Evolutionary conservation across 2,797 vertebrate species (phyloP).

Genomic region (Crax fasciolata): DNA sequence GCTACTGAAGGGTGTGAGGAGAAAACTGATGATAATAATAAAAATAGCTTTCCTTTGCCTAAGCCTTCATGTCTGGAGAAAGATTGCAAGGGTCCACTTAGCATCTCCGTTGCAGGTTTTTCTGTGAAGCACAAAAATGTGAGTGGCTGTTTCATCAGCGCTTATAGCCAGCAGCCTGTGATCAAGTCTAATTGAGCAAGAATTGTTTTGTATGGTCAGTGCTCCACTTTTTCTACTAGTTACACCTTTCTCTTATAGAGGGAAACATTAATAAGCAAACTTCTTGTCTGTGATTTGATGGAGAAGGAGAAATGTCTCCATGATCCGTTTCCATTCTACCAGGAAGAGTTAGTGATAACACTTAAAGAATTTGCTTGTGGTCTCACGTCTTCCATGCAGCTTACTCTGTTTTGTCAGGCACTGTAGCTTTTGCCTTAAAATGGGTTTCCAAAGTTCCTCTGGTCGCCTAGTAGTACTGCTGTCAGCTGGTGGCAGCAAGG

Average conservation of each 20-base stretch:
- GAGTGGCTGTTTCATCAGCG: neutral
- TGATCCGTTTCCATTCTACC: neutral
- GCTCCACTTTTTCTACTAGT: neutral
- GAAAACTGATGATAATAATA: neutral
- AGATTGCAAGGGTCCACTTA: neutral
- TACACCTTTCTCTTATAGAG: neutral
- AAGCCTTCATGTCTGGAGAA: neutral
- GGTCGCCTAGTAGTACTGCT: fast-evolving
- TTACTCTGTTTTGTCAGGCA: neutral
- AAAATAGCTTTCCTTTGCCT: neutral
- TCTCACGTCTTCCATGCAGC: neutral
- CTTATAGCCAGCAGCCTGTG: neutral
- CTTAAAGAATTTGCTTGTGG: neutral
- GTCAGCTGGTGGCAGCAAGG: neutral
- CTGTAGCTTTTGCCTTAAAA: neutral
- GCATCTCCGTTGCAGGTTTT: neutral
- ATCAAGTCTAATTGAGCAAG: neutral
- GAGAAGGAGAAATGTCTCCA: neutral
- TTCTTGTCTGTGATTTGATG: neutral
- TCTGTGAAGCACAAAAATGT: neutral
- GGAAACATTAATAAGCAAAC: neutral
- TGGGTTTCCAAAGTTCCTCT: neutral
- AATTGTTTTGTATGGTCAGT: neutral
- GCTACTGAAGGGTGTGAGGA: neutral
- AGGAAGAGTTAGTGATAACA: neutral